Conservation (phyloP, 2,888 invertebrate genomes). For the Chouioia cunea region DNA sequence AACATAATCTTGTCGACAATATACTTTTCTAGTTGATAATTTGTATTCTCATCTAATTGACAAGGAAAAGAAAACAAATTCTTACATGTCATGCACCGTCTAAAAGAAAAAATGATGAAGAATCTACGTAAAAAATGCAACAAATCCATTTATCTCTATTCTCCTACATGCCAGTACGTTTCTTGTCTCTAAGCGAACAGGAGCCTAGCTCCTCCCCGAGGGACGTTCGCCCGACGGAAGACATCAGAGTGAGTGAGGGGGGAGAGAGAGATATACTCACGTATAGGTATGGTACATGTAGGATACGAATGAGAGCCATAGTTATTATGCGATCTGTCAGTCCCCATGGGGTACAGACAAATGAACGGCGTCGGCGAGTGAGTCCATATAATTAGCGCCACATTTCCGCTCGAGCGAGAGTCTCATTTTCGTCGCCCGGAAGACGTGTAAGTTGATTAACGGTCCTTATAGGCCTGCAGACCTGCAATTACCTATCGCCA, state of each 20-base stretch:
- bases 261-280: too few relatives aligned
- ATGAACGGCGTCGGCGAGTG: conserved; percentile 60
- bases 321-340: conserved; percentile 53
- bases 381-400: conserved; percentile 37
- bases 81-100: too few relatives aligned
- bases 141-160: conserved; percentile 34
- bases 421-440: conserved; percentile 25
- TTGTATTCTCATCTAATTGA: too few relatives aligned
- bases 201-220: conserved; percentile 35
- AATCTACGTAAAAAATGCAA: conserved; percentile 17
- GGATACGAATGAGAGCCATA: conserved; percentile 40
- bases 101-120: too few relatives aligned
- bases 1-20: too few relatives aligned
- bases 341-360: conserved; percentile 64
- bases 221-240: conserved; percentile 46
- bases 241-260: too few relatives aligned
- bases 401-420: conserved; percentile 24
- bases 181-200: background rate
- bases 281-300: conserved; percentile 18
- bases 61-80: too few relatives aligned
- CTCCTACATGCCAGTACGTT: conserved; percentile 12
- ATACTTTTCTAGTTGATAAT: too few relatives aligned
- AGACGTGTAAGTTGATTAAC: conserved; percentile 34
- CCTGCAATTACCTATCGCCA: conserved; percentile 25
- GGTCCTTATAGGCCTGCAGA: conserved; percentile 1